phyloP scores from a whole-genome alignment of 2,113 vertebrate genomes.

The Electrona antarctica region DNA sequence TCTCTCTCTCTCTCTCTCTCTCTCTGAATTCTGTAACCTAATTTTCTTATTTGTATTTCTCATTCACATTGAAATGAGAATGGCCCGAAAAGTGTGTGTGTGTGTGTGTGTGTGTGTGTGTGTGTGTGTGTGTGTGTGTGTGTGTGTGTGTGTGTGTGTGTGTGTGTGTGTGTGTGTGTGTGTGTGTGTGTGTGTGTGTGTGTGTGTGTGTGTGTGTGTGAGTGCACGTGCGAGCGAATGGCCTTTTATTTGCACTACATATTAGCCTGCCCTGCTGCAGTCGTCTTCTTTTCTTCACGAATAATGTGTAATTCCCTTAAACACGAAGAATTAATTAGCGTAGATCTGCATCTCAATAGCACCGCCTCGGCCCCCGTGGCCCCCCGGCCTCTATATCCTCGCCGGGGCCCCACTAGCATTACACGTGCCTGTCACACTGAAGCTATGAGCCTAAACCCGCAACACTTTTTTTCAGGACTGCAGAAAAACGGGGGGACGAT shows the following conservation, averaged over 20 bases:
- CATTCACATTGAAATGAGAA: constrained; percentile 75
- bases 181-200: too few species aligned
- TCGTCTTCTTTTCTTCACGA: constrained; percentile 60
- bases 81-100: constrained; percentile 52
- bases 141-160: constrained; percentile 15
- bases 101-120: constrained; percentile 20
- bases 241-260: constrained; percentile 76
- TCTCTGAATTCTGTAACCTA: constrained; percentile 49
- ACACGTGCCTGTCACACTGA: constrained; percentile 70
- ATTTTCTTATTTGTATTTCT: constrained; percentile 54
- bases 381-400: constrained; percentile 40
- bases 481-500: neutral
- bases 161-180: constrained; percentile 20
- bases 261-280: constrained; percentile 64
- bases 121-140: neutral
- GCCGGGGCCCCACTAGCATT: too few species aligned
- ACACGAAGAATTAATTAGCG: constrained; percentile 82
- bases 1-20: constrained; percentile 24
- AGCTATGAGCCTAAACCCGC: constrained; percentile 12
- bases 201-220: constrained; percentile 20
- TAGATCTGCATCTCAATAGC: constrained; percentile 81
- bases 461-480: neutral
- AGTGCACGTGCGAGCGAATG: too few species aligned
- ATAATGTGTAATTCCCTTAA: constrained; percentile 81
- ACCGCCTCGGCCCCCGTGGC: constrained; percentile 43